Percentiles rank a stretch among this genome's conserved stretches.
Evolutionary conservation across 2,113 vertebrate genomes (phyloP).

Genomic region (Callocephalon fimbriatum): DNA sequence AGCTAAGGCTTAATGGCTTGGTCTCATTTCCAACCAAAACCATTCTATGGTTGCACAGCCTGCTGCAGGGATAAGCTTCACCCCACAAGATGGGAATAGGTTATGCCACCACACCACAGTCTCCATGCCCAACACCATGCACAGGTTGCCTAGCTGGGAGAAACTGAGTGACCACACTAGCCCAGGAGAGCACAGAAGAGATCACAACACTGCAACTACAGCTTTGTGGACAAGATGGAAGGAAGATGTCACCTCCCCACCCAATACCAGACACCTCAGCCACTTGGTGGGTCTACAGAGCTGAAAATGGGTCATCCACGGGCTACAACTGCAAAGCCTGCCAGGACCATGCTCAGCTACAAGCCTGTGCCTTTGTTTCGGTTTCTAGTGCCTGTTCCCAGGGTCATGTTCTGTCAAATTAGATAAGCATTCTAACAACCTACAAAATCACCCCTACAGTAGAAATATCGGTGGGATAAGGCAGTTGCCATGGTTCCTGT

Average conservation of each 20-base stretch:
- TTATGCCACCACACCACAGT: neutral
- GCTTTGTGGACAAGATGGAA: neutral
- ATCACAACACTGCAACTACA: neutral
- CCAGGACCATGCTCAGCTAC: neutral
- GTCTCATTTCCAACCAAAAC: neutral
- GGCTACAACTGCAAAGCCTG: neutral
- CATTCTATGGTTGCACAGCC: neutral
- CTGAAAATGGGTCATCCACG: neutral
- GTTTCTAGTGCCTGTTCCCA: neutral
- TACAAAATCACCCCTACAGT: neutral
- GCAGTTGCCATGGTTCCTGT: too few species aligned
- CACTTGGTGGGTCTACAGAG: neutral
- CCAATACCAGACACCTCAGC: neutral
- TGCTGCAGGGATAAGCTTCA: neutral
- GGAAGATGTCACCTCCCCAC: neutral
- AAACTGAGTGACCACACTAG: neutral
- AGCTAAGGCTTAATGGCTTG: neutral
- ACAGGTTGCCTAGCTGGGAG: rapidly evolving
- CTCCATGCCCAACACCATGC: neutral
- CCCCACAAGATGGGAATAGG: neutral
- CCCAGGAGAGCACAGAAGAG: neutral
- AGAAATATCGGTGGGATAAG: too few species aligned
- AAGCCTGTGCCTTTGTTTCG: rapidly evolving
- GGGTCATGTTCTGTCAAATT: rapidly evolving
- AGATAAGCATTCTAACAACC: neutral